phyloP scores from a whole-genome alignment of 2,113 vertebrate species.

The Hymenochirus boettgeri region DNA sequence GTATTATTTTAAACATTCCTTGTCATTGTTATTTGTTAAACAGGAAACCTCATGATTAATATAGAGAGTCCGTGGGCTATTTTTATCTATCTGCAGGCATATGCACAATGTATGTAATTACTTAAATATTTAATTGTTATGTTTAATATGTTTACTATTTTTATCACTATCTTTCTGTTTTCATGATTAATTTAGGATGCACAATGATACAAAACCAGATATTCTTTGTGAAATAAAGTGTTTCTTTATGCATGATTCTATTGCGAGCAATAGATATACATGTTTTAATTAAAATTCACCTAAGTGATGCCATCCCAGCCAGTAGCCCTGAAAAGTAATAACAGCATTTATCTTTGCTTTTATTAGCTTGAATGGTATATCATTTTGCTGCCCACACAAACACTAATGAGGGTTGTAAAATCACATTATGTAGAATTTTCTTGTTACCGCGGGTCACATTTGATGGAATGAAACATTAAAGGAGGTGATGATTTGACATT shows the following conservation, averaged over 20 bases:
- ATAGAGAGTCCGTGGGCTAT: too few species aligned
- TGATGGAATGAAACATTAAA: slow-evolving; percentile 47
- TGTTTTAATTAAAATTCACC: slow-evolving; percentile 58
- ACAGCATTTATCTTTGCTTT: neutral
- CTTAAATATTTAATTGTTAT: too few species aligned
- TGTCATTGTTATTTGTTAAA: too few species aligned
- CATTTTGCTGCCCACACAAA: neutral
- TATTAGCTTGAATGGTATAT: rapidly evolving
- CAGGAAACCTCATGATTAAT: too few species aligned
- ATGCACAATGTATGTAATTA: too few species aligned
- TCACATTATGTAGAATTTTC: neutral
- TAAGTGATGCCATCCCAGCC: slow-evolving; percentile 42
- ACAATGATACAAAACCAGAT: neutral
- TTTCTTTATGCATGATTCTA: neutral
- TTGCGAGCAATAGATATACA: neutral
- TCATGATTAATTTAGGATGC: neutral
- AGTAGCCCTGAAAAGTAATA: neutral
- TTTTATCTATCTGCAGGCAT: too few species aligned
- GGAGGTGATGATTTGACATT: slow-evolving; percentile 67
- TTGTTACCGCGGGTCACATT: slow-evolving; percentile 15
- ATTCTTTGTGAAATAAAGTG: neutral
- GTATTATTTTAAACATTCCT: too few species aligned
- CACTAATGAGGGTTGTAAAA: neutral
- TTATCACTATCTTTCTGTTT: too few species aligned
- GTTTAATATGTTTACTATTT: too few species aligned